phyloP scores from a whole-genome alignment of 2,888 invertebrate genomes.

The Stenchaetothrips biformis region DNA sequence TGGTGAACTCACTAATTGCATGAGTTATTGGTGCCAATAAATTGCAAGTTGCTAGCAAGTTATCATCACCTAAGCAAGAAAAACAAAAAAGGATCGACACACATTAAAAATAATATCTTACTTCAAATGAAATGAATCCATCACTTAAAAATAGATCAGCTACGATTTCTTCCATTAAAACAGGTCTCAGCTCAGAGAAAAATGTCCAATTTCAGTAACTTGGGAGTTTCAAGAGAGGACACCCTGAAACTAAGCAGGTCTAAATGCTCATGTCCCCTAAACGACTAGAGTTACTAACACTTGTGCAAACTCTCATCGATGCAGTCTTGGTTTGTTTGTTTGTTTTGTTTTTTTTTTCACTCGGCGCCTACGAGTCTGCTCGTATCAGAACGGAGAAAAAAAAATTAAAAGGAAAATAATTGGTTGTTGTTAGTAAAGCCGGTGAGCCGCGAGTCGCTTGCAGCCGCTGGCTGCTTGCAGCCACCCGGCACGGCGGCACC shows the following conservation, averaged over 20 bases:
- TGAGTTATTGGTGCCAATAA: constrained; percentile 13
- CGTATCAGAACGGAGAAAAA: neutral
- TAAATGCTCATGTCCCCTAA: neutral
- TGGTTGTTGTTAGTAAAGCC: neutral
- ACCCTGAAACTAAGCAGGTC: neutral
- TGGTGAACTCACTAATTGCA: constrained; percentile 7
- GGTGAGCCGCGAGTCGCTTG: neutral
- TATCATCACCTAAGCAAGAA: constrained; percentile 3
- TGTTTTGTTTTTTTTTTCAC: neutral
- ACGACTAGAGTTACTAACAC: constrained; percentile 24
- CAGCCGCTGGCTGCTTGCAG: no score
- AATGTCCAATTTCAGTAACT: constrained; percentile 19
- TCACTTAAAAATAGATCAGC: constrained; percentile 25
- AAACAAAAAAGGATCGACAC: neutral
- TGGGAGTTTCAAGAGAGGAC: constrained; percentile 19
- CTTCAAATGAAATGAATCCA: constrained; percentile 24
- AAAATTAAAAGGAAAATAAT: neutral
- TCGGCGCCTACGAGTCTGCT: constrained; percentile 22
- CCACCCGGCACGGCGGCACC: no score
- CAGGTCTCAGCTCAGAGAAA: constrained; percentile 15
- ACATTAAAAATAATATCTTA: constrained; percentile 25
- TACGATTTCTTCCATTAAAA: constrained; percentile 22
- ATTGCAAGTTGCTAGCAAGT: constrained; percentile 14
- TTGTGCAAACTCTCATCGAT: constrained; percentile 24
- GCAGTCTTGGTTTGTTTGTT: neutral